phyloP scores from a whole-genome alignment of 2,888 invertebrate genomes.

The Heliconius ismenius region DNA sequence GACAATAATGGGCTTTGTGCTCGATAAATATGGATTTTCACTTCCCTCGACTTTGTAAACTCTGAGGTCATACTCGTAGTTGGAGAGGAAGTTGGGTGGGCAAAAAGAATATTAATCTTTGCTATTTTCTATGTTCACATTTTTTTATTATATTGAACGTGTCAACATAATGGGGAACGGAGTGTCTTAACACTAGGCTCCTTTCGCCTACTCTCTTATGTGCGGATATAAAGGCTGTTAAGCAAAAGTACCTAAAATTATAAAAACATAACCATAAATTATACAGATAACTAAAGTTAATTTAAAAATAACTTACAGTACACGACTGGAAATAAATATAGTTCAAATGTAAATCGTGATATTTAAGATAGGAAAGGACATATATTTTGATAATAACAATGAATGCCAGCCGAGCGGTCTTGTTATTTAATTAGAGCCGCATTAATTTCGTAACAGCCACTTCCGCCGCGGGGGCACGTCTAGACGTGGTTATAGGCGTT shows the following conservation, averaged over 20 bases:
- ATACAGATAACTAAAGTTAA: not conserved
- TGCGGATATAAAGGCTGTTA: not conserved
- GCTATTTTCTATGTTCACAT: not conserved
- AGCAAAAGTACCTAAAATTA: not conserved
- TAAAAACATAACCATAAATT: not conserved
- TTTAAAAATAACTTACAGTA: not conserved
- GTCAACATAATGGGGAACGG: too few species aligned
- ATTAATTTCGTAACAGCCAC: constrained; percentile 76
- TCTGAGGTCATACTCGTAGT: constrained; percentile 21
- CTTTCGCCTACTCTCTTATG: too few species aligned
- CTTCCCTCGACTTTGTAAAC: constrained; percentile 46
- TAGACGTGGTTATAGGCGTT: constrained; percentile 38
- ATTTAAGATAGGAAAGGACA: constrained; percentile 44
- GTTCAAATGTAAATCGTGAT: not conserved
- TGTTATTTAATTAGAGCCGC: constrained; percentile 77
- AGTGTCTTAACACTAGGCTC: too few species aligned
- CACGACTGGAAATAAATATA: not conserved
- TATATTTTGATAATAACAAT: constrained; percentile 67
- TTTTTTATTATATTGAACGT: too few species aligned
- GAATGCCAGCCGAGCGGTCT: constrained; percentile 65
- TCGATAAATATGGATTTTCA: constrained; percentile 67
- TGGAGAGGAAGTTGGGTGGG: constrained; percentile 39
- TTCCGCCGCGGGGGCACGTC: constrained; percentile 49
- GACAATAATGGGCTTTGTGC: constrained; percentile 77
- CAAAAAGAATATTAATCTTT: constrained; percentile 11